These are phyloP conservation scores for Perizoma flavofasciatum DNA, from an alignment of 2,888 invertebrate species.

Conservation along the genomic window DNA sequence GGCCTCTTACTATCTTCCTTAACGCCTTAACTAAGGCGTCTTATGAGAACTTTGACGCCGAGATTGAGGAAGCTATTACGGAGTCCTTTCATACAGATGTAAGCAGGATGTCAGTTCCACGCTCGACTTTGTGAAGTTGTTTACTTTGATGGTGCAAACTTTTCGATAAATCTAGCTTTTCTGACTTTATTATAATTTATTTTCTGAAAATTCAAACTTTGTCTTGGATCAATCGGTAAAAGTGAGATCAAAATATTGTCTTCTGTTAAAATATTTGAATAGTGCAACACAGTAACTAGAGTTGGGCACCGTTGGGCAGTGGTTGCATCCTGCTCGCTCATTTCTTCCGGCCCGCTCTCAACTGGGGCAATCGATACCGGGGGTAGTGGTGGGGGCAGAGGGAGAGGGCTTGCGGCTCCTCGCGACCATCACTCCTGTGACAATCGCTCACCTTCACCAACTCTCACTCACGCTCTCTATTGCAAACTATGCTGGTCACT, in stretches of 20 bases:
- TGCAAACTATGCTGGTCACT: conserved; percentile 16
- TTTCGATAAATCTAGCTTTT: conserved; percentile 59
- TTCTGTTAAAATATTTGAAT: conserved; percentile 73
- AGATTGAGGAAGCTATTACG: conserved; percentile 83
- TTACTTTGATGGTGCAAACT: conserved; percentile 78
- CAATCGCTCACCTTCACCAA: conserved; percentile 64
- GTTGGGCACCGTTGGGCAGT: conserved; percentile 76
- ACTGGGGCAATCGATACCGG: conserved; percentile 87
- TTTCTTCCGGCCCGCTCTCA: conserved; percentile 83
- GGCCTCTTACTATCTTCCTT: conserved; percentile 81
- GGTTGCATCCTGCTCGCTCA: conserved; percentile 82
- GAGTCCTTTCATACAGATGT: conserved; percentile 80
- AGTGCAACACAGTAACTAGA: conserved; percentile 75
- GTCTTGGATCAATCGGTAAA: conserved; percentile 52
- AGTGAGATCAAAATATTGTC: conserved; percentile 72
- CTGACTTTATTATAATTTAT: conserved; percentile 38
- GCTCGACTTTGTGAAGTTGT: conserved; percentile 78
- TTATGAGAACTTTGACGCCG: conserved; percentile 83
- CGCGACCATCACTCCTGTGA: conserved; percentile 80
- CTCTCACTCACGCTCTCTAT: conserved; percentile 23
- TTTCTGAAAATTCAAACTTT: conserved; percentile 9
- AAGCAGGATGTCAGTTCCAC: conserved; percentile 82
- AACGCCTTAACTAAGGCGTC: conserved; percentile 82
- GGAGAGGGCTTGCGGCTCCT: conserved; percentile 53
- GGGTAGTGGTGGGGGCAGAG: conserved; percentile 48